Percentiles rank a stretch among this genome's conserved stretches.
These are phyloP conservation scores for Sebastolobus altivelis DNA, from an alignment of 2,797 vertebrate species.

Conservation along the genomic window DNA sequence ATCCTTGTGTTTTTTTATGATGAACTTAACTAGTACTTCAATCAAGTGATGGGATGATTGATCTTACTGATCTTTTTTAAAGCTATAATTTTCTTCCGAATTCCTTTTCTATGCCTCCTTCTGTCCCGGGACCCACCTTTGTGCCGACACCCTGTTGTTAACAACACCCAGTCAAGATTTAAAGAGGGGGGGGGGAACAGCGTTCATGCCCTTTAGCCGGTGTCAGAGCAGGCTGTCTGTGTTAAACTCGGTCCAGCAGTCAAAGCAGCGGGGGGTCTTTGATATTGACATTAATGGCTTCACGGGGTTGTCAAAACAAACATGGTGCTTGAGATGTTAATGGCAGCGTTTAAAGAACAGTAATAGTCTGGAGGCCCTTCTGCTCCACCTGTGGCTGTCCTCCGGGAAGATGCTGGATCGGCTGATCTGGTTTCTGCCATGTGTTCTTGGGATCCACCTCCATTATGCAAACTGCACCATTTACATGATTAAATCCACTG, in stretches of 20 bases:
- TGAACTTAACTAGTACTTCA: neutral
- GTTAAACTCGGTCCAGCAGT: conserved; percentile 25
- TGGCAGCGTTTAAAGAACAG: conserved; percentile 42
- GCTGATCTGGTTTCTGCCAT: conserved; percentile 31
- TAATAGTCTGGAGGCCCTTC: conserved; percentile 37
- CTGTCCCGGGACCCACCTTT: conserved; percentile 10
- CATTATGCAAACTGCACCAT: conserved; percentile 21
- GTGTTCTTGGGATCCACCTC: conserved; percentile 1
- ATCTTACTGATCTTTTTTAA: neutral
- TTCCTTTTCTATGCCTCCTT: neutral
- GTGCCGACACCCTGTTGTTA: conserved; percentile 46
- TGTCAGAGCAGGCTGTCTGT: conserved; percentile 26
- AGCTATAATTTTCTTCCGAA: conserved; percentile 2
- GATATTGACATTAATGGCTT: conserved; percentile 63
- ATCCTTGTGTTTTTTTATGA: neutral
- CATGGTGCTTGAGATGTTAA: conserved; percentile 70
- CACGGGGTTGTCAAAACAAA: conserved; percentile 71
- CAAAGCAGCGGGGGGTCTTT: conserved; percentile 51
- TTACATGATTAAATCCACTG: neutral
- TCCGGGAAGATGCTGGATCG: conserved; percentile 25
- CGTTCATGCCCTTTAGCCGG: conserved; percentile 5
- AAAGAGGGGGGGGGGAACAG: neutral
- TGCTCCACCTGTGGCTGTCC: conserved; percentile 40
- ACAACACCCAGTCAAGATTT: conserved; percentile 34
- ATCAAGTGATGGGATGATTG: neutral